Percentiles rank a stretch among this genome's conserved stretches.
phyloP scores from a whole-genome alignment of 2,888 invertebrate species.

The Cyaniris semiargus region DNA sequence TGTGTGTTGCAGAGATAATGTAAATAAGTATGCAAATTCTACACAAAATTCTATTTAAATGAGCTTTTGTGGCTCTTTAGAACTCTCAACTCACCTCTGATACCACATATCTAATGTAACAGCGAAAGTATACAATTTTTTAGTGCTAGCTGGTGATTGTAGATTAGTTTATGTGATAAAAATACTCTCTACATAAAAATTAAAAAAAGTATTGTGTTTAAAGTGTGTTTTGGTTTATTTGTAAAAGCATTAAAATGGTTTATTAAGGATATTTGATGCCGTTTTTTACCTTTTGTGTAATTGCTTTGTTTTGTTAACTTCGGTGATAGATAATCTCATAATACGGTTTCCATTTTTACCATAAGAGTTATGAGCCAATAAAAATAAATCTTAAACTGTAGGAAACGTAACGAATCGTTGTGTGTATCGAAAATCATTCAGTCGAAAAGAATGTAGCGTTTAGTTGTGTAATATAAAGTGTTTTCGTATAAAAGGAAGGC shows the following conservation, averaged over 20 bases:
- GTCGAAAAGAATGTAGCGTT: conserved; percentile 7
- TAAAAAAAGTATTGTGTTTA: background rate
- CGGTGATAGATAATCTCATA: background rate
- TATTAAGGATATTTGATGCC: conserved; percentile 39
- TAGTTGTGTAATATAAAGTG: conserved; percentile 50
- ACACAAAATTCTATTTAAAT: conserved; percentile 76
- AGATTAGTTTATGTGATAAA: background rate
- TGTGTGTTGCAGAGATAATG: conserved; percentile 80
- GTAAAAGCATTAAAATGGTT: background rate
- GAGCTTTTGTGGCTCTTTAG: conserved; percentile 75
- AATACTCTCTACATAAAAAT: background rate
- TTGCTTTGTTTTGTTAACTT: background rate
- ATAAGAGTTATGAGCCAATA: background rate
- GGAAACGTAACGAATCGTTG: background rate
- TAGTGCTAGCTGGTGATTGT: background rate
- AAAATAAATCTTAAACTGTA: background rate
- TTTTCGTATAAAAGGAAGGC: conserved; percentile 70
- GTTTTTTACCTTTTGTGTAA: background rate
- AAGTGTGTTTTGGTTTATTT: background rate
- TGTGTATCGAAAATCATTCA: background rate
- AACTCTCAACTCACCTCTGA: conserved; percentile 53
- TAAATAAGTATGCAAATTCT: conserved; percentile 80
- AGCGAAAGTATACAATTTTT: background rate
- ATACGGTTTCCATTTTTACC: background rate
- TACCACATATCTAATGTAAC: conserved; percentile 13